Evolutionary conservation across 2,888 invertebrate species (phyloP), one percentile per base, ranked within the genome.

Genomic region (Pachydiplax longipennis): DNA sequence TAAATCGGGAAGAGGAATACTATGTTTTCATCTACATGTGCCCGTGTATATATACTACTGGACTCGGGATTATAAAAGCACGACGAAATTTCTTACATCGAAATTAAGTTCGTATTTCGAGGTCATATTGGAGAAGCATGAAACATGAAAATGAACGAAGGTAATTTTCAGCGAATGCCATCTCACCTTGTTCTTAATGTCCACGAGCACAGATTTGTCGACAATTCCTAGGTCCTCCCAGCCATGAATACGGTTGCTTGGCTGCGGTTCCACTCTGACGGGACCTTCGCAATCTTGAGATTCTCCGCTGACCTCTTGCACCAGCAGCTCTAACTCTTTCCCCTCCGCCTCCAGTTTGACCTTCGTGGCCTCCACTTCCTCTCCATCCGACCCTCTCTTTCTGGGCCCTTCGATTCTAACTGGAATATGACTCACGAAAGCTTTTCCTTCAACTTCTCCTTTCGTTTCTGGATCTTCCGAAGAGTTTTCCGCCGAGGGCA

Each of bases 131-230:
- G n/a, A n/a, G n/a, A n/a, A n/a, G n/a, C n/a, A n/a, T n/a, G n/a
- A n/a, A n/a, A n/a, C n/a, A n/a, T n/a, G n/a, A n/a, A 44, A 44
- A 44, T 44, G 44, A 10, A 8, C 8, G 15, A 35, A 80, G n/a
- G 15, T 3, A 13, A 4, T 31, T 15, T 80, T 15, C 10, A 25
- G 0, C 80, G 13, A 53, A 53, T 48, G 18, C 15, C 81, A n/a
- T 93, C 95, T 95, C 94, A 97, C 97, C 95, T 96, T 96, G 92
- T 96, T 96, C 92, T 96, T 96, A 83, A 97, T 94, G 93, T 97
- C 96, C 92, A 95, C 95, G 35, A 96, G 93, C 8, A 96, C 95
- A 91, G 95, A 95, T 91, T 94, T 94, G 90, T 96, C 95, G 22
- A 97, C 95, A 48, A 96, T 94, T 12, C 95, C 95, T 73, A 96